Evolutionary conservation across 1,140 invertebrate genomes (phyloP).

Genomic region (Dinothrombium tinctorium): DNA sequence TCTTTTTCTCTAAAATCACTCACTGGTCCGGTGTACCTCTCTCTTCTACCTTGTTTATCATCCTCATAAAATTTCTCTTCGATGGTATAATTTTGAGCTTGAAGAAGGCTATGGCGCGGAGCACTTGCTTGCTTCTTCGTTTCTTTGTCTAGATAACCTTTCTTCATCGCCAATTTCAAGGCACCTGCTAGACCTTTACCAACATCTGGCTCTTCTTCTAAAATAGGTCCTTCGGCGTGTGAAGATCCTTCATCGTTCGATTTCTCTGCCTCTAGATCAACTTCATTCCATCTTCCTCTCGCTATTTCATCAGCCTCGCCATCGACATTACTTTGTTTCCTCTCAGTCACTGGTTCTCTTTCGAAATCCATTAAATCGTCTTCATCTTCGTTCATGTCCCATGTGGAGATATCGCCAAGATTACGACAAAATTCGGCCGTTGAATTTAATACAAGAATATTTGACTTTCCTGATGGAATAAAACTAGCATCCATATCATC

Average conservation of each 20-base stretch:
- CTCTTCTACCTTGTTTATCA: constrained; percentile 38
- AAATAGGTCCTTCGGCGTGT: constrained; percentile 4
- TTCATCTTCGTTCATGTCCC: constrained; percentile 18
- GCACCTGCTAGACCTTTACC: constrained; percentile 74
- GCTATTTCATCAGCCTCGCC: constrained; percentile 21
- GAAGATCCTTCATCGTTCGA: background rate
- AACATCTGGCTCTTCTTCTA: constrained; percentile 65
- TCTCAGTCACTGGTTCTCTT: constrained; percentile 29
- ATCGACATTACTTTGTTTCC: constrained; percentile 18
- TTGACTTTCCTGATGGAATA: background rate
- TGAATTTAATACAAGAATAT: constrained; percentile 56
- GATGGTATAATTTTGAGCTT: constrained; percentile 82
- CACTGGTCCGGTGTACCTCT: constrained; percentile 57
- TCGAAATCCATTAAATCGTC: constrained; percentile 28
- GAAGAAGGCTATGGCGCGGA: constrained; percentile 43
- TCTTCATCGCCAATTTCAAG: constrained; percentile 69
- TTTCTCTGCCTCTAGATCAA: constrained; percentile 28
- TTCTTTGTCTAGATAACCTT: constrained; percentile 71
- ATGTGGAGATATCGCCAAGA: constrained; percentile 79
- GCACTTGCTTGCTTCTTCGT: constrained; percentile 35
- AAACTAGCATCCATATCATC: constrained; percentile 13
- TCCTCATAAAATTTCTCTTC: constrained; percentile 72
- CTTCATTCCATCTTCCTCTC: constrained; percentile 42
- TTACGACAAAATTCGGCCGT: constrained; percentile 93
- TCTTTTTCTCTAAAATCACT: constrained; percentile 85